These are phyloP conservation scores for Pitta sordida DNA, from an alignment of 2,113 vertebrate species.

Conservation along the genomic window DNA sequence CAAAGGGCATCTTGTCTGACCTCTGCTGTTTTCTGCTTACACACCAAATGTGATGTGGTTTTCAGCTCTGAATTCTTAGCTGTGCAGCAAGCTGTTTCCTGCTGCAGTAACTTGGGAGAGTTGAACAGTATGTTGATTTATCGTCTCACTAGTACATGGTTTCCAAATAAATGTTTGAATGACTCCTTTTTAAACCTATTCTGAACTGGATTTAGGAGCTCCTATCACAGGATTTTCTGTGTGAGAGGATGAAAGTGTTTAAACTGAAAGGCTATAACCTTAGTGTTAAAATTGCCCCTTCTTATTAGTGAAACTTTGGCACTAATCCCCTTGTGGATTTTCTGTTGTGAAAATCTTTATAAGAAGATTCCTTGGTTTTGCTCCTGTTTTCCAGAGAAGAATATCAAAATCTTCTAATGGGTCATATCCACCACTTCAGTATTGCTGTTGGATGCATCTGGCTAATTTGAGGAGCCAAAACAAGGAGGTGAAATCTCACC, in stretches of 20 bases:
- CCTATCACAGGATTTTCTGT: neutral
- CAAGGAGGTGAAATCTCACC: neutral
- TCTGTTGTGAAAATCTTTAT: neutral
- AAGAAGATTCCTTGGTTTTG: neutral
- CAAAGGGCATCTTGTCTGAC: neutral
- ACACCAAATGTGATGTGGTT: rapidly evolving
- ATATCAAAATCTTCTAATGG: neutral
- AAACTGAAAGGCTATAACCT: neutral
- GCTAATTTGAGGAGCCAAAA: neutral
- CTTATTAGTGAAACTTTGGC: neutral
- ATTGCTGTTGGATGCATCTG: neutral
- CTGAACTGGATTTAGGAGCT: neutral
- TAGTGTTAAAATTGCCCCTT: neutral
- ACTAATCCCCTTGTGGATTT: neutral
- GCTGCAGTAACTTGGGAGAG: neutral
- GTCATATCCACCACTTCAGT: neutral
- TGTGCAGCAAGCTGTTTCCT: neutral
- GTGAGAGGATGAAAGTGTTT: neutral
- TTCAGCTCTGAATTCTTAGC: neutral
- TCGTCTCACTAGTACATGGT: neutral
- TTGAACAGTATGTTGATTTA: neutral
- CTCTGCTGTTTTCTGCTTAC: neutral
- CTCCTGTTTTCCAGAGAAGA: neutral
- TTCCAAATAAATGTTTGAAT: neutral
- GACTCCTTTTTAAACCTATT: neutral